Conservation (phyloP, 2,113 vertebrate genomes). For the Gambusia holbrooki region DNA sequence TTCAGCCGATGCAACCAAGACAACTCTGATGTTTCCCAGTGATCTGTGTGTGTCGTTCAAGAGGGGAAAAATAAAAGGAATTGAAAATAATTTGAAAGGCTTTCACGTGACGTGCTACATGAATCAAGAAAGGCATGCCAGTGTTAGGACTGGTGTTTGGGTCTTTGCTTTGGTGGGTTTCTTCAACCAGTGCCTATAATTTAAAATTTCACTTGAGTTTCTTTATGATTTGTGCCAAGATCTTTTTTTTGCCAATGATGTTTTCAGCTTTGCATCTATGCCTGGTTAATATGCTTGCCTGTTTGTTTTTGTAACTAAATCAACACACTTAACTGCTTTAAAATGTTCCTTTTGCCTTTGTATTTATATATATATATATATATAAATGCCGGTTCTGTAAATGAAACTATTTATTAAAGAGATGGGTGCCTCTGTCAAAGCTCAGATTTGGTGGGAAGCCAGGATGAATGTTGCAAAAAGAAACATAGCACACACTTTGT, state of each 20-base stretch:
- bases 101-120: conserved; percentile 55
- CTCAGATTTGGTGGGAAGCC: conserved; percentile 57
- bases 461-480: conserved; percentile 67
- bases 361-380: conserved; percentile 82
- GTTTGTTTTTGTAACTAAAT: conserved; percentile 67
- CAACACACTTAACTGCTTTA: conserved; percentile 77
- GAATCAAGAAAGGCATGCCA: conserved; percentile 46
- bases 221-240: conserved; percentile 86
- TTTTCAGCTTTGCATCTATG: conserved; percentile 84
- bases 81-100: conserved; percentile 2
- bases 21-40: conserved; percentile 11
- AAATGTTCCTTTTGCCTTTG: conserved; percentile 72
- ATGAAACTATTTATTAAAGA: conserved; percentile 81
- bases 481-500: conserved; percentile 75
- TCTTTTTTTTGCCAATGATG: conserved; percentile 83
- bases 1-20: conserved; percentile 26
- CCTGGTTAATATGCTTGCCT: conserved; percentile 82
- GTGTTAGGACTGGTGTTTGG: conserved; percentile 50
- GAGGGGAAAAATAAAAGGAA: neutral
- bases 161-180: conserved; percentile 57
- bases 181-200: conserved; percentile 96
- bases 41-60: conserved; percentile 29
- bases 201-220: conserved; percentile 84
- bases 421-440: conserved; percentile 70
- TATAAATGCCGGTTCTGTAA: conserved; percentile 72